phyloP scores from a whole-genome alignment of 2,113 vertebrate species.

The Axis porcinus region DNA sequence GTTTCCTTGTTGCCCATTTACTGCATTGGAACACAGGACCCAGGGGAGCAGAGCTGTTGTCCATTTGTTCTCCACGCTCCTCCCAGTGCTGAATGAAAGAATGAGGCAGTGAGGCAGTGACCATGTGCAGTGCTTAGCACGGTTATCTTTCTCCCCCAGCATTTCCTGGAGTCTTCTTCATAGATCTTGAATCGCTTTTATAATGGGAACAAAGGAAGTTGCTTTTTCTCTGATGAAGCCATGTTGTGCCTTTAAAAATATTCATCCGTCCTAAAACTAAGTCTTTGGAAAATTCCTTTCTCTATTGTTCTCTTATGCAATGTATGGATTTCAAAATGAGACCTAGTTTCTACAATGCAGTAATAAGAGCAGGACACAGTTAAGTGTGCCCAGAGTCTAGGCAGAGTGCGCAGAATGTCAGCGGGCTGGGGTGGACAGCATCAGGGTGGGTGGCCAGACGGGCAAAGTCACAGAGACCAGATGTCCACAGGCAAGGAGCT shows the following conservation, averaged over 20 bases:
- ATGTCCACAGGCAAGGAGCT: neutral
- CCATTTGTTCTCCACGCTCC: neutral
- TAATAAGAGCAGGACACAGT: neutral
- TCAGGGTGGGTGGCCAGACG: neutral
- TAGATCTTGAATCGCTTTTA: neutral
- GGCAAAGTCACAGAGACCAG: neutral
- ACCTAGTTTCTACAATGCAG: neutral
- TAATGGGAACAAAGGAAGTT: neutral
- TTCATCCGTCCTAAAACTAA: neutral
- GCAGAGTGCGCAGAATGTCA: neutral
- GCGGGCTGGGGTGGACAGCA: neutral
- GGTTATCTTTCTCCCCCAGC: neutral
- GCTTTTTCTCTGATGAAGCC: neutral
- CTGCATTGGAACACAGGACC: neutral
- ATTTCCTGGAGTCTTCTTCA: neutral
- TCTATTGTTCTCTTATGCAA: neutral
- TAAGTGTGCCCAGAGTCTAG: neutral
- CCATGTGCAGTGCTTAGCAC: neutral
- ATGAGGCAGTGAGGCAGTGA: neutral
- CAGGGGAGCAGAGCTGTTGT: neutral
- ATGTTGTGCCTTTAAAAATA: neutral
- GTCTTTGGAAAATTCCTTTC: neutral
- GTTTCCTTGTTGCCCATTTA: neutral
- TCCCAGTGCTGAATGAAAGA: neutral
- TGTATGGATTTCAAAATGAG: neutral